A percentile compares a stretch with the other conserved stretches of the same genome.
phyloP scores from a whole-genome alignment of 2,113 vertebrate species.

The Lanius collurio region DNA sequence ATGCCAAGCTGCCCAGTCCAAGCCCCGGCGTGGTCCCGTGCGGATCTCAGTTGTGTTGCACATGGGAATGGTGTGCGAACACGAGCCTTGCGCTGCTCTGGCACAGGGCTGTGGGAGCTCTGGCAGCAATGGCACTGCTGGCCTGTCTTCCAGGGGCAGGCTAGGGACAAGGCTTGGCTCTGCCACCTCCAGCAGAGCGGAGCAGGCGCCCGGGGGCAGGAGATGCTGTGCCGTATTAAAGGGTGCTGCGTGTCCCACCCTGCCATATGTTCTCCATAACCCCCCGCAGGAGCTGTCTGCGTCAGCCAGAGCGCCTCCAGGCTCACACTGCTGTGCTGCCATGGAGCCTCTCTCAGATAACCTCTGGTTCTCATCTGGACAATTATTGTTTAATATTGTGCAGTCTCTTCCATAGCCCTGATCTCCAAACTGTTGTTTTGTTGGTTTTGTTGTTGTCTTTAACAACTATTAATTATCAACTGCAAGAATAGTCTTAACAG shows the following conservation, averaged over 20 bases:
- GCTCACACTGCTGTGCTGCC: background rate
- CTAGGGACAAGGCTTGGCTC: background rate
- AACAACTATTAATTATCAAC: background rate
- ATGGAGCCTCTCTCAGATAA: background rate
- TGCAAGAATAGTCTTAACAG: background rate
- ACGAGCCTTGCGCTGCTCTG: fast-evolving
- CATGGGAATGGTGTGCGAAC: fast-evolving
- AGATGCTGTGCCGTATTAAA: background rate
- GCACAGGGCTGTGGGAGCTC: fast-evolving
- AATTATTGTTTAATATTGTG: background rate
- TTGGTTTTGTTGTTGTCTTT: background rate
- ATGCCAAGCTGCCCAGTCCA: background rate
- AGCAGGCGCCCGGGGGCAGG: background rate
- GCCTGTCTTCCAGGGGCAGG: background rate
- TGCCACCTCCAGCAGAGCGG: constrained; percentile 2
- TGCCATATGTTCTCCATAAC: constrained; percentile 32
- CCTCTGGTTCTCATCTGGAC: background rate
- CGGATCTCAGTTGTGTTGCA: fast-evolving
- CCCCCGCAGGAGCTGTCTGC: background rate
- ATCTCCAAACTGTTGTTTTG: background rate
- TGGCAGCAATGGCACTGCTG: background rate
- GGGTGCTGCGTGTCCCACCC: background rate
- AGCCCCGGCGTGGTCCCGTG: fast-evolving
- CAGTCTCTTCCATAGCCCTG: background rate
- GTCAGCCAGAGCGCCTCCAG: background rate